phyloP scores from a whole-genome alignment of 2,113 vertebrate species.

The Anoplopoma fimbria region DNA sequence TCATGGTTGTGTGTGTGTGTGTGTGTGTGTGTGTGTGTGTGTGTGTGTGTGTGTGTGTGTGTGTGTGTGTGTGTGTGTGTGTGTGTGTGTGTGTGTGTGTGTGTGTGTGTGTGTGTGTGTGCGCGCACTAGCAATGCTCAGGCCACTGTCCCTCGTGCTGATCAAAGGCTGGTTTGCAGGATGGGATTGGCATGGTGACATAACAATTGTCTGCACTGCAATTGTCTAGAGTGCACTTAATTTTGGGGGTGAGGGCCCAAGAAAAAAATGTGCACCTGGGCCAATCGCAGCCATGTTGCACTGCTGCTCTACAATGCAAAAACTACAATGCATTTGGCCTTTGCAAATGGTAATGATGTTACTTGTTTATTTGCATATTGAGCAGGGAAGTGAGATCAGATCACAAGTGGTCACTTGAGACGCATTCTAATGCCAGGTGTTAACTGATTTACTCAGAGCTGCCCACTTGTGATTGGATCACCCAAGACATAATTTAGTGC shows the following conservation, averaged over 20 bases:
- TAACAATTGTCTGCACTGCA: neutral
- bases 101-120: neutral
- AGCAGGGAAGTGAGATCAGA: neutral
- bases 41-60: conserved; percentile 1
- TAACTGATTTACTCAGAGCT: neutral
- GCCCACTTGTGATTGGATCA: neutral
- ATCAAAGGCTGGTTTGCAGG: neutral
- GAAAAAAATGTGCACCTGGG: neutral
- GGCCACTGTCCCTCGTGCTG: neutral
- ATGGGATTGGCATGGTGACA: neutral
- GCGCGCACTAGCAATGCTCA: neutral
- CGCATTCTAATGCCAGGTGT: neutral
- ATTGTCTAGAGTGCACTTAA: neutral
- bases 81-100: neutral
- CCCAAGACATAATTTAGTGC: neutral
- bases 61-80: neutral
- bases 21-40: conserved; percentile 1
- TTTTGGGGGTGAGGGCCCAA: neutral
- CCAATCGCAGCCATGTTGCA: neutral
- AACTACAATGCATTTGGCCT: neutral
- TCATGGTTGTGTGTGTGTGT: neutral
- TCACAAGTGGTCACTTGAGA: neutral
- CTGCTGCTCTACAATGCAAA: neutral
- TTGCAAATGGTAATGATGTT: neutral
- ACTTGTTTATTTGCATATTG: neutral